Conservation (phyloP, 2,888 invertebrate species). For the Drosophila siamana region DNA sequence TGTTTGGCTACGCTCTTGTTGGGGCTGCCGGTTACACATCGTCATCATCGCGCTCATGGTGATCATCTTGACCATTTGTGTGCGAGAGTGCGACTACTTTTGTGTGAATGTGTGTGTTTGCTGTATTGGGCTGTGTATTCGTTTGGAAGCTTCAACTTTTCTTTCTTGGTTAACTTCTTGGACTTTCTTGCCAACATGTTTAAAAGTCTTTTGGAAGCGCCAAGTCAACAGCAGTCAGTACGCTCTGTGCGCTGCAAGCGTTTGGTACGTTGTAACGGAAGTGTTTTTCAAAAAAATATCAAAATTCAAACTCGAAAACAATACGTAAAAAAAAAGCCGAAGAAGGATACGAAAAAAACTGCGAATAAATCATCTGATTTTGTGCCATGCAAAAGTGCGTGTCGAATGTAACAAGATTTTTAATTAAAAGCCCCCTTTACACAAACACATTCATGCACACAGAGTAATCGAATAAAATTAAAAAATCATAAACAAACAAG, state of each 20-base stretch:
- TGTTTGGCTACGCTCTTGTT: constrained; percentile 17
- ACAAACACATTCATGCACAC: not conserved
- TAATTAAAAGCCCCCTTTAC: constrained; percentile 17
- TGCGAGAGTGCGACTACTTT: constrained; percentile 5
- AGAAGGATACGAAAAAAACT: constrained; percentile 23
- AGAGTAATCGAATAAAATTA: constrained; percentile 25
- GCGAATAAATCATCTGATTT: constrained; percentile 1
- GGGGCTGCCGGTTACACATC: constrained; percentile 52
- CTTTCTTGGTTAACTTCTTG: constrained; percentile 73
- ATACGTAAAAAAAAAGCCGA: constrained; percentile 23
- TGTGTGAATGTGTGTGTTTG: constrained; percentile 9
- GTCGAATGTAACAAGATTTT: constrained; percentile 30
- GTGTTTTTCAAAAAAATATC: constrained; percentile 33
- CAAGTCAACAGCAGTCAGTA: constrained; percentile 69
- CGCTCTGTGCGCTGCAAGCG: constrained; percentile 73
- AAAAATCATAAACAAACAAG: constrained; percentile 16
- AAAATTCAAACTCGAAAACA: constrained; percentile 36
- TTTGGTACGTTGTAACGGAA: constrained; percentile 77
- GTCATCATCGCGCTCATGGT: constrained; percentile 29
- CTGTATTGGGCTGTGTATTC: not conserved
- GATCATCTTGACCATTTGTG: constrained; percentile 69
- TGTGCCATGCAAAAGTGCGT: constrained; percentile 36
- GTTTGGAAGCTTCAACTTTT: constrained; percentile 66
- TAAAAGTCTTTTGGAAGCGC: constrained; percentile 80
- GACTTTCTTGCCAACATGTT: constrained; percentile 78